A percentile compares a stretch with the other conserved stretches of the same genome.
phyloP scores from a whole-genome alignment of 2,888 invertebrate species.

The Folsomia manolachei region DNA sequence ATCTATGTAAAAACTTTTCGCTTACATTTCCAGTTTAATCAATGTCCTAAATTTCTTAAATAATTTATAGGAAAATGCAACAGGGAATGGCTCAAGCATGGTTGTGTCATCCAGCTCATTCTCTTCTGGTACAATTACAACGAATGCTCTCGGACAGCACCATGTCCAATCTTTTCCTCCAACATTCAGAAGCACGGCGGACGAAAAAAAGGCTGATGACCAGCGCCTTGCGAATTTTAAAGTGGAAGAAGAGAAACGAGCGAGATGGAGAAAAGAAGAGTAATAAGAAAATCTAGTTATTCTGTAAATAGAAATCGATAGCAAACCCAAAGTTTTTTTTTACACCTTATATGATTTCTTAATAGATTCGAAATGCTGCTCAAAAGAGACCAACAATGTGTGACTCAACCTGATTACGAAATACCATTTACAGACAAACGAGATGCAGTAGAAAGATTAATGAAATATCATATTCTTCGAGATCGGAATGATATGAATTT shows the following conservation, averaged over 20 bases:
- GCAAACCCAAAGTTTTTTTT: too few species aligned
- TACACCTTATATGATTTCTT: too few species aligned
- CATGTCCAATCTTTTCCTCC: conserved; percentile 13
- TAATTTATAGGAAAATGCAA: conserved; percentile 15
- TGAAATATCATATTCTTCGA: conserved; percentile 48
- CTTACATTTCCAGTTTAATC: too few species aligned
- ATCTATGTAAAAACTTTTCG: too few species aligned
- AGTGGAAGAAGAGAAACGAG: conserved; percentile 47
- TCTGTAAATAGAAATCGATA: too few species aligned
- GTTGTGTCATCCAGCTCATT: conserved; percentile 9
- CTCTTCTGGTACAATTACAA: conserved; percentile 15
- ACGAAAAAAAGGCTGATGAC: conserved; percentile 47
- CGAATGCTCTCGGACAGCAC: conserved; percentile 13
- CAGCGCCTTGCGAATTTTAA: conserved; percentile 44
- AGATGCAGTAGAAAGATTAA: conserved; percentile 48
- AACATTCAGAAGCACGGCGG: conserved; percentile 25
- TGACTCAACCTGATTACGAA: conserved; percentile 48
- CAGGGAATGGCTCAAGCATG: not conserved
- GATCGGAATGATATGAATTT: conserved; percentile 48
- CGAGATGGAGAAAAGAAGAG: conserved; percentile 50
- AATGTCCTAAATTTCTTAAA: too few species aligned
- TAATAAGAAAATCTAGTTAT: too few species aligned
- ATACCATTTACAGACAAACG: conserved; percentile 41
- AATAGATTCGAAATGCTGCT: conserved; percentile 47
- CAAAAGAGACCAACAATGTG: conserved; percentile 48